phyloP scores from a whole-genome alignment of 2,113 vertebrate species.

The Ageneiosus marmoratus region DNA sequence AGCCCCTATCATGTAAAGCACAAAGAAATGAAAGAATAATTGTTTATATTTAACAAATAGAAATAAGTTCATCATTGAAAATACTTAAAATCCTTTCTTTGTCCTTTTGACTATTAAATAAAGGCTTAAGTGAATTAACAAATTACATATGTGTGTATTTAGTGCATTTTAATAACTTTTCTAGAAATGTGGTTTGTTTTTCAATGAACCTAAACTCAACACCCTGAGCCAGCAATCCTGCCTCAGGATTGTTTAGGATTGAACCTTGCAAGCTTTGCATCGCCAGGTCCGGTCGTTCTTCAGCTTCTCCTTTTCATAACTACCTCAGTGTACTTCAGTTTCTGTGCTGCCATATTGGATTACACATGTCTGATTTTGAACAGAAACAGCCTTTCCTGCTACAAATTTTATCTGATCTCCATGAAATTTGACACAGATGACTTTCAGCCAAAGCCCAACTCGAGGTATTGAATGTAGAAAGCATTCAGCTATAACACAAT shows the following conservation, averaged over 20 bases:
- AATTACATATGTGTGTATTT: too few relatives aligned
- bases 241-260: not conserved
- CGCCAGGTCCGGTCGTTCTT: not conserved
- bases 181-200: too few relatives aligned
- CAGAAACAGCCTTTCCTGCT: slow-evolving; percentile 3
- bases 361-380: not conserved
- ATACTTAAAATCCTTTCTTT: too few relatives aligned
- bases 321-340: not conserved
- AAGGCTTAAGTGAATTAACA: too few relatives aligned
- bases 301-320: not conserved
- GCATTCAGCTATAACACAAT: not conserved
- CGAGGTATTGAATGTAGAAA: not conserved
- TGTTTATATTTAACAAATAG: too few relatives aligned
- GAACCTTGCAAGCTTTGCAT: not conserved
- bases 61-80: too few relatives aligned
- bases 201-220: not conserved
- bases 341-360: not conserved
- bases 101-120: too few relatives aligned
- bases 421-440: slow-evolving; percentile 1
- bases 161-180: too few relatives aligned
- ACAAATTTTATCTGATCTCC: not conserved
- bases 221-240: not conserved
- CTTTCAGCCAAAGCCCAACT: slow-evolving; percentile 1
- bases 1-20: not conserved
- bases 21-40: not conserved